Percentiles rank a stretch among this genome's conserved stretches.
Evolutionary conservation across 2,113 vertebrate species (phyloP).

Genomic region (Psettodes erumei): DNA sequence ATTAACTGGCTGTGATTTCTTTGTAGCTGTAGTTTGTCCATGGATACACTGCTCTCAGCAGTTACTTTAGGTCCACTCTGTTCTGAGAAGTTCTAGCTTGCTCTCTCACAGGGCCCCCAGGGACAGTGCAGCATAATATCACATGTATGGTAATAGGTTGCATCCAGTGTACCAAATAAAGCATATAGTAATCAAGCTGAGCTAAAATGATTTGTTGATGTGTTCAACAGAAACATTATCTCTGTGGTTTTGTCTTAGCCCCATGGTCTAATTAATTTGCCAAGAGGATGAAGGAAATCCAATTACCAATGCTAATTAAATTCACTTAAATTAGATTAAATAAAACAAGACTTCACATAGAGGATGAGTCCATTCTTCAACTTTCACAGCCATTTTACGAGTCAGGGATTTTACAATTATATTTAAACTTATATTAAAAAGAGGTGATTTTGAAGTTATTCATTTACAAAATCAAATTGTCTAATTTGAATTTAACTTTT

Average conservation of each 20-base stretch:
- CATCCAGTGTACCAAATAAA: background rate
- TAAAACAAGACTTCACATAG: background rate
- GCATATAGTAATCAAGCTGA: background rate
- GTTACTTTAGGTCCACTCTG: slow-evolving; percentile 49
- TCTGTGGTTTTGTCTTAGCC: background rate
- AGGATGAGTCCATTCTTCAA: background rate
- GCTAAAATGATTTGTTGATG: slow-evolving; percentile 5
- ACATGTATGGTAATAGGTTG: background rate
- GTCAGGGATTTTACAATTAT: background rate
- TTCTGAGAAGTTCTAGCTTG: slow-evolving; percentile 40
- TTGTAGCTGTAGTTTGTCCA: slow-evolving; percentile 51
- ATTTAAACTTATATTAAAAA: background rate
- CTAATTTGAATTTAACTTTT: too few species aligned
- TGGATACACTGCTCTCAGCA: slow-evolving; percentile 41
- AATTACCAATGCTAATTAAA: slow-evolving; percentile 47
- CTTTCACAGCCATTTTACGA: slow-evolving; percentile 13
- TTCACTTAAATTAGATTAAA: slow-evolving; percentile 39
- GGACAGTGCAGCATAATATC: slow-evolving; percentile 11
- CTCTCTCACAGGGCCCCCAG: slow-evolving; percentile 19
- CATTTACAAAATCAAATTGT: background rate
- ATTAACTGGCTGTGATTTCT: slow-evolving; percentile 45
- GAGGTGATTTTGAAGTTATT: background rate
- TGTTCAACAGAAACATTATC: slow-evolving; percentile 11
- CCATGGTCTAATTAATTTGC: background rate
- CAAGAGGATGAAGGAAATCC: slow-evolving; percentile 35